phyloP scores from a whole-genome alignment of 2,113 vertebrate species.

The Tenrec ecaudatus region DNA sequence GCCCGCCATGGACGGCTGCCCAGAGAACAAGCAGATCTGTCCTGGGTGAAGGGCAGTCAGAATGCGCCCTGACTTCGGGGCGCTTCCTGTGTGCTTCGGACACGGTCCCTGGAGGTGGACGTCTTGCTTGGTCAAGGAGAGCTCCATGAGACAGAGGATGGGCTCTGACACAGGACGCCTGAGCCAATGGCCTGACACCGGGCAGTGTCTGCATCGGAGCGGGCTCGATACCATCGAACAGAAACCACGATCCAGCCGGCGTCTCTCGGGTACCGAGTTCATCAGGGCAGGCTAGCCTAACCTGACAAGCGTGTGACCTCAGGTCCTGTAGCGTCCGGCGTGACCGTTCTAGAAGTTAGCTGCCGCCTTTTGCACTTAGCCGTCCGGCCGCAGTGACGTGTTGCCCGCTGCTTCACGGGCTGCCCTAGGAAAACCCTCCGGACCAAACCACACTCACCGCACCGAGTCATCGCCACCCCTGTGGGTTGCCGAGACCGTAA shows the following conservation, averaged over 20 bases:
- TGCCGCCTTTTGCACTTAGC: not conserved
- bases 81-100: not conserved
- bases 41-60: not conserved
- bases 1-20: not conserved
- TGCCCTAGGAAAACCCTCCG: slow-evolving; percentile 4
- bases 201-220: not conserved
- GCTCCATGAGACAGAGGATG: not conserved
- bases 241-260: not conserved
- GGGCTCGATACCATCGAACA: not conserved
- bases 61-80: not conserved
- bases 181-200: too few species aligned
- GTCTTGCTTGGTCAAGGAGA: not conserved
- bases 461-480: too few species aligned
- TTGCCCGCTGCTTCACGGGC: not conserved
- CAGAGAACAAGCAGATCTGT: not conserved
- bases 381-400: not conserved
- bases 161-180: not conserved
- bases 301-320: not conserved
- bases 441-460: too few species aligned
- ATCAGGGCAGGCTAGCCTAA: not conserved
- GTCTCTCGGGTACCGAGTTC: not conserved
- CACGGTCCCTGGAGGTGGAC: not conserved
- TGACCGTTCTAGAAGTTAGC: not conserved
- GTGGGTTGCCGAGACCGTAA: too few species aligned
- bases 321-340: not conserved